Base-by-base conservation (phyloP, 2,113 vertebrate genomes). In the Cryptotis parvus region DNA sequence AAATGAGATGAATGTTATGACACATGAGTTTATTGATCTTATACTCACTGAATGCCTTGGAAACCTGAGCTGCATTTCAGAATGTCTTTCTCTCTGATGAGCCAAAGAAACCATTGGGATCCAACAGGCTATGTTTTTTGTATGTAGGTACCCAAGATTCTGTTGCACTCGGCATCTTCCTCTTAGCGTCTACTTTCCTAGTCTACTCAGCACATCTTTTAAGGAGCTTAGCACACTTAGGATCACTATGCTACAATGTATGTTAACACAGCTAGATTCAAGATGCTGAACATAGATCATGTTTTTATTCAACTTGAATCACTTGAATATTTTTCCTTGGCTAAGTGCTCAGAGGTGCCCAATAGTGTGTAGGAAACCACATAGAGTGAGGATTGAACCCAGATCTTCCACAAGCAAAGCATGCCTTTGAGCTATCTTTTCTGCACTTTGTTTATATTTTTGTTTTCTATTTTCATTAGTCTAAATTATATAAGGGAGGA, bases 381-480 rank as follows among this genome's bases (percentile, higher is more conserved):
- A 29, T 3, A 65, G 63, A 9, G 63, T 27, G 63, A 65, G 27
- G 27, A 27, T 29, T 65, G 63, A 65, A 10, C 29, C 63, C 58
- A 61, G 58, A 26, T 61, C 58, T 24, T 61, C 45, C 55, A 58
- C 55, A 58, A 4, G 63, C 22, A 65, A 65, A 27, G 29, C 27
- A 31, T 65, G 8, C 63, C 26, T 27, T 27, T 65, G 63, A 27
- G 27, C 63, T 65, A 65, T 31, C 27, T 29, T 29, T 12, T 29
- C 26, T 27, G 3, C 27, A 27, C 27, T 66, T 37, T 45, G 33
- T 58, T 78, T 58, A 12, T 49, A 49, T 45, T 61, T 76, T 93
- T 89, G 39, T 52, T 84, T 80, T 76, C 58, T 91, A 7, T 86
- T 85, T 81, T 80, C 2, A 76, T 26, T 76, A 89, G 68, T 78